Evolutionary conservation across 2,113 vertebrate genomes (phyloP), one percentile per base, ranked within the genome.

Genomic region (Eira barbara): DNA sequence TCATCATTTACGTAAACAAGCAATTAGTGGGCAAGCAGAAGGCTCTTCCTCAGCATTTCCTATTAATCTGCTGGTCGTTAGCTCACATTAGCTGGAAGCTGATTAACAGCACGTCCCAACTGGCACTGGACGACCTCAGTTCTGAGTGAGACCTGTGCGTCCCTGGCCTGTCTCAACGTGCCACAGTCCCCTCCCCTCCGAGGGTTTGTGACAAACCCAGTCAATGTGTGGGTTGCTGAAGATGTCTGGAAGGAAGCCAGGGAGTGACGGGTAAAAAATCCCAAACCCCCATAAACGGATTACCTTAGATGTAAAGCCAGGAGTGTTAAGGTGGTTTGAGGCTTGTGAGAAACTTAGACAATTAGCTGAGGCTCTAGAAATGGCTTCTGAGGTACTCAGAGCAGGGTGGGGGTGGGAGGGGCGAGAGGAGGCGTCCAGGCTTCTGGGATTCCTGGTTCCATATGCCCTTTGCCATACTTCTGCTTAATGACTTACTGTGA

Each of bases 161-260:
- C 15, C 42, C 61, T 0, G 0, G 42, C 96, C 55, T 52, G 76
- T 63, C 55, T 85, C 27, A 29, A 42, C 88, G 12, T 20, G 42
- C 31, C 7, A 6, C 25, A 14, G 61, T 45, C 47, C 67, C 61
- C 55, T 83, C 52, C 18, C 8, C 2, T 85, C 36, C 0, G 27
- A 47, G 23, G 47, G 57, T 90, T 9, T 96, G 61, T 93, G 85
- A 67, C 42, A 95, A 82, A 88, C 69, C 0, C 0, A 94, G 55
- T 92, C 71, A 20, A 4, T 71, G 71, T 71, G 34, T 42, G 57
- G 27, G 13, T 15, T 9, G 10, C 63, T 59, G 94, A 92, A n/a
- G 78, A 86, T 74, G 45, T 31, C 95, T 79, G 94, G 89, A 86
- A 81, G 80, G 55, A 85, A 36, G 88, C 93, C 96, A 96, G 71